Base-by-base conservation (phyloP, 30 jellyfish, hydroid and myxozoan species). In the Nemopilema nomurai region DNA sequence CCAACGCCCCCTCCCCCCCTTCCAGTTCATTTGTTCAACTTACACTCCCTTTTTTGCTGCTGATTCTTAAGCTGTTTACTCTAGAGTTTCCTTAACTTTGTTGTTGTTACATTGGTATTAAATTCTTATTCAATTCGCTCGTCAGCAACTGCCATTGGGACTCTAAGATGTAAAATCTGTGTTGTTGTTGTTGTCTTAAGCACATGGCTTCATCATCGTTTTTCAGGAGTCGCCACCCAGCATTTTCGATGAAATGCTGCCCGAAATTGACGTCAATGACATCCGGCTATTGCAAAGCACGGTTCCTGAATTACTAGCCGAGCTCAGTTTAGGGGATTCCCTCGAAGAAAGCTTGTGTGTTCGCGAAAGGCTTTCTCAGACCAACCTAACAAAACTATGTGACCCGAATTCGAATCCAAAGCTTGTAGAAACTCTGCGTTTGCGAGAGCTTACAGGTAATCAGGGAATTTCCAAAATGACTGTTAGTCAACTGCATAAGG, bases 291-390 rank as follows among this genome's bases (percentile, higher is more conserved):
- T 92, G 69, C 98, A 92, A 73, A 83, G 74, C 18, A 79, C 65
- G 26, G 98, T 84, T 28, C 98, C 98, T 18, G 98, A 92, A 52
- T 41, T 92, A 29, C 69, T 92, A 77, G 73, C 91, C 29, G 98
- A 92, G 71, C 90, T 92, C 32, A 83, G 90, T 63, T 30, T 87
- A 65, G 83, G 84, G 75, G 97, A 87, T 83, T 74, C 94, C 25
- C 69, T 92, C 72, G 97, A 87, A 23, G 84, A 95, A 71, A 87
- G 97, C 75, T 72, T 81, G n/a, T 67, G 65, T 63, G 92, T 82
- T 52, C 86, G 88, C 51, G 90, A 87, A 62, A 67, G 94, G 62
- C 74, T 92, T 71, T 92, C 98, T 4, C 95, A 92, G 68, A 82
- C 80, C 68, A 92, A 84, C 64, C 85, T 92, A 4, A 71, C 96